A percentile compares a stretch with the other conserved stretches of the same genome.
phyloP scores from a whole-genome alignment of 2,888 invertebrate species.

The Heliconius cydno region DNA sequence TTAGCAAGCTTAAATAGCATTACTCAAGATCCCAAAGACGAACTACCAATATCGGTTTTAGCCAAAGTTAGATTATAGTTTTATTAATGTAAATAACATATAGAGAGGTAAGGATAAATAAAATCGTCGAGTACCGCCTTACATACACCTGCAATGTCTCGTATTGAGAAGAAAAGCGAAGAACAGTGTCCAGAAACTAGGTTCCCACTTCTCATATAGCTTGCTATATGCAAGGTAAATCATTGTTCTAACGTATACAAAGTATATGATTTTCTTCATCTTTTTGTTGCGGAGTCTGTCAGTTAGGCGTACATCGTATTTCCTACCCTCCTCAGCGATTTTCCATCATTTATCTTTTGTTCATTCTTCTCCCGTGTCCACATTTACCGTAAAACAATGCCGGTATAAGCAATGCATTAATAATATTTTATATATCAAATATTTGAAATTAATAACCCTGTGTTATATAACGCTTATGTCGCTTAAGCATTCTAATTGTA shows the following conservation, averaged over 20 bases:
- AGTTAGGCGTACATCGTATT: neutral
- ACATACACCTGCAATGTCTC: neutral
- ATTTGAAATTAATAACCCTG: too few relatives aligned
- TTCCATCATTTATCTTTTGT: neutral
- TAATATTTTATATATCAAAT: too few relatives aligned
- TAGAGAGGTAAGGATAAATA: neutral
- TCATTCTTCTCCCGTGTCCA: neutral
- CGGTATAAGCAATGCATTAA: too few relatives aligned
- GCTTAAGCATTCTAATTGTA: neutral
- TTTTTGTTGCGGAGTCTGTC: neutral
- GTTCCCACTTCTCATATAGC: neutral
- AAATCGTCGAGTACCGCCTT: neutral
- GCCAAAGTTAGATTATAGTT: neutral
- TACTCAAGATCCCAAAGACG: neutral
- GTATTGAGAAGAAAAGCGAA: neutral
- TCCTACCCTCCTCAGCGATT: too few relatives aligned
- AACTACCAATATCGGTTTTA: neutral
- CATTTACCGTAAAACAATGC: neutral
- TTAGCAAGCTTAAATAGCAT: neutral
- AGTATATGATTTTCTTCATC: neutral
- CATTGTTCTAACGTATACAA: too few relatives aligned
- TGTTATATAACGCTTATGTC: neutral
- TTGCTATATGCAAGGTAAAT: too few relatives aligned
- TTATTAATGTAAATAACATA: too few relatives aligned
- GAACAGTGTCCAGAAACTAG: neutral